Evolutionary conservation across 2,888 invertebrate genomes (phyloP).

Genomic region (Pammene fasciana): DNA sequence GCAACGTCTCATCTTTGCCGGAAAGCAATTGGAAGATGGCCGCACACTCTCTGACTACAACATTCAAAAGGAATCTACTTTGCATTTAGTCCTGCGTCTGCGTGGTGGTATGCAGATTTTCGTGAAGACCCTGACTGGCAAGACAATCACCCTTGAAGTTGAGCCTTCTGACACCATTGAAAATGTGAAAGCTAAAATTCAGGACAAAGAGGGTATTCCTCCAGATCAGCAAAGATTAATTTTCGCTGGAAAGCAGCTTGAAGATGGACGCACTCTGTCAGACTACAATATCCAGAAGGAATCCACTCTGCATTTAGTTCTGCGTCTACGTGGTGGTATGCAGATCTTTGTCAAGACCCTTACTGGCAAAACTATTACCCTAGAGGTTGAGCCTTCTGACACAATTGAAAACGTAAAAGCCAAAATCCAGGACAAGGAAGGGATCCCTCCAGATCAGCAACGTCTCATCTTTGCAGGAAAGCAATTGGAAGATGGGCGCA

Average conservation of each 20-base stretch:
- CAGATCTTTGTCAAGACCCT: conserved; percentile 51
- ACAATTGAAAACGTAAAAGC: conserved; percentile 50
- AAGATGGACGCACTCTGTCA: conserved; percentile 50
- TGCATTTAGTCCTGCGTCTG: conserved; percentile 51
- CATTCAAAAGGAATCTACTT: conserved; percentile 53
- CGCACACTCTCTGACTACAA: conserved; percentile 53
- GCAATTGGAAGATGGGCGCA: conserved; percentile 47
- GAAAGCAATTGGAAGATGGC: conserved; percentile 53
- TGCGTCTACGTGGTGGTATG: conserved; percentile 50
- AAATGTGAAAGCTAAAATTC: conserved; percentile 52
- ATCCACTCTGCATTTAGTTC: conserved; percentile 49
- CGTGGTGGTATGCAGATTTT: conserved; percentile 52
- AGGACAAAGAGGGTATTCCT: conserved; percentile 51
- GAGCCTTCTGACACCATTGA: conserved; percentile 51
- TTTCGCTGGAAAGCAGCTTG: conserved; percentile 50
- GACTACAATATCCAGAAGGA: conserved; percentile 53
- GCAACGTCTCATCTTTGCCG: conserved; percentile 52
- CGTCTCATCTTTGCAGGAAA: conserved; percentile 49
- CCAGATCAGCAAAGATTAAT: conserved; percentile 51
- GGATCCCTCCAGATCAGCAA: conserved; percentile 50
- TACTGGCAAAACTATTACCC: conserved; percentile 50
- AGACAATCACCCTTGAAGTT: conserved; percentile 50
- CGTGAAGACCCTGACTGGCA: conserved; percentile 50
- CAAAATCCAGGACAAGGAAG: conserved; percentile 49
- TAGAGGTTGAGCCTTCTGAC: conserved; percentile 49